Base-by-base conservation (phyloP, 2,797 vertebrate species). In the Salarias fasciatus region DNA sequence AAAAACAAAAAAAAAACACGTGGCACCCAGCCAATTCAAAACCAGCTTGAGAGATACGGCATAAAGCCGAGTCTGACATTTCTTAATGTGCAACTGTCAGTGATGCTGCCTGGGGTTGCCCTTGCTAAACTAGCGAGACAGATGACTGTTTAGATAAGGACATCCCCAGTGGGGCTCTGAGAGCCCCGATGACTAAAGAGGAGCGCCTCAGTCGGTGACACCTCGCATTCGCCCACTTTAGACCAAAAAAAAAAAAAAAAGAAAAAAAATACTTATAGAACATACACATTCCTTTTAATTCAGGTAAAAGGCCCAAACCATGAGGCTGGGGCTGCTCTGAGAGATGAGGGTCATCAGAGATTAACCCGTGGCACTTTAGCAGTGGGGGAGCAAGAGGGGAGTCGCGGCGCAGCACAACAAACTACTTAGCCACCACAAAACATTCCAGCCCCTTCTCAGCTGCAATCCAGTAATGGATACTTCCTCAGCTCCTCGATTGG, bases 391-490 rank as follows among this genome's bases (percentile, higher is more conserved):
- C 53, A 35, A 55, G 70, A 59, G 82, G 63, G 66, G 82, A 82
- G 85, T 84, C 57, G 48, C 73, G 75, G 81, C 12, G 44, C 63
- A 85, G 87, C 88, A 84, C 86, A 87, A 85, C 87, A 92, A 91
- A 90, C 90, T 93, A 93, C 91, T 92, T 90, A 86, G 87, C 84
- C 89, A 90, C 92, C 90, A 87, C 93, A 92, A 92, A 90, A 93
- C 91, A 93, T 91, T 91, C 91, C 88, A 87, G 88, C 80, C 83
- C 75, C 80, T 86, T 86, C 90, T 89, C 85, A 85, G 88, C 88
- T 92, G 90, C 90, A 93, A 94, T 94, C 89, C 92, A 93, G 93
- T 94, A 94, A 94, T 94, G 93, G 93, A 94, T 93, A 94, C 93
- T 93, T 94, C 92, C 92, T 92, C 89, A 88, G 92, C 88, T 92